Conservation (phyloP, 1,140 invertebrate species). For the Megathymus violae region DNA sequence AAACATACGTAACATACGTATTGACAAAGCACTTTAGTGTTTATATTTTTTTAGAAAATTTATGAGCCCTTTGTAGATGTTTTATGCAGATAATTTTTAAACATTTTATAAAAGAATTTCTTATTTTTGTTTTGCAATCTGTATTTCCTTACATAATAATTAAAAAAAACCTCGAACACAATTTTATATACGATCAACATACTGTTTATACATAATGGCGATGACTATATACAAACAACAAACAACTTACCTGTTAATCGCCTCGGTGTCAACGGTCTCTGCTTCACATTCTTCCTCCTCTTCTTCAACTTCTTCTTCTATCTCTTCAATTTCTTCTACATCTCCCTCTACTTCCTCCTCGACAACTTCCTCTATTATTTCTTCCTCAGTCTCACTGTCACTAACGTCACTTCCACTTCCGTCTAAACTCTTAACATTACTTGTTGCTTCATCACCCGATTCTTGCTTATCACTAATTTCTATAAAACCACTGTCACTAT, state of each 20-base stretch:
- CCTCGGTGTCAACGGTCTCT: constrained; percentile 24
- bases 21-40: too few species aligned
- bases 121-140: too few species aligned
- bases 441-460: constrained; percentile 57
- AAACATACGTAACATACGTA: too few species aligned
- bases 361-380: constrained; percentile 49
- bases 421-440: constrained; percentile 58
- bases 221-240: constrained; percentile 7
- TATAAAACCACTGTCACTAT: constrained; percentile 79
- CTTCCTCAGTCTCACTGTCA: constrained; percentile 54
- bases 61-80: too few species aligned
- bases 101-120: too few species aligned
- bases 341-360: constrained; percentile 40
- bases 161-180: too few species aligned
- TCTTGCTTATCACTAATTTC: constrained; percentile 65
- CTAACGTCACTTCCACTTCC: constrained; percentile 59
- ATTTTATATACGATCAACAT: too few species aligned
- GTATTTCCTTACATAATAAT: too few species aligned
- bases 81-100: too few species aligned
- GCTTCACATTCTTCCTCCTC: constrained; percentile 32
- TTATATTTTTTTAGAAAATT: too few species aligned
- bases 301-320: constrained; percentile 49
- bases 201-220: not conserved
- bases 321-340: constrained; percentile 44
- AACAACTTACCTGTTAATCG: constrained; percentile 40